Evolutionary conservation across 2,888 invertebrate genomes (phyloP).

Genomic region (Archips xylosteana): DNA sequence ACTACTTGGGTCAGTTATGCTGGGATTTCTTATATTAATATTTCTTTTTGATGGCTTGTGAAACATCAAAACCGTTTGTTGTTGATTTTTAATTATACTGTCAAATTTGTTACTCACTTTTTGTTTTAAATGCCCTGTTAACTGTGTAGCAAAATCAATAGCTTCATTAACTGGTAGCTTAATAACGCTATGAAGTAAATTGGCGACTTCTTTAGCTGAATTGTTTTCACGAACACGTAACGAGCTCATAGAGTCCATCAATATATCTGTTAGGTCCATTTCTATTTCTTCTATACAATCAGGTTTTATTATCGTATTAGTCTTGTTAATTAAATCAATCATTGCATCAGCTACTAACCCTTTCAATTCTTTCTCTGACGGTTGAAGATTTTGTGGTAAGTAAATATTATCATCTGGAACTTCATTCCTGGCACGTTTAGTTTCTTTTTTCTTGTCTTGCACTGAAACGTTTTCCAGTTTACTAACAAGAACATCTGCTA

Average conservation of each 20-base stretch:
- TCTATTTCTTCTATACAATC: slow-evolving; percentile 52
- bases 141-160: slow-evolving; percentile 50
- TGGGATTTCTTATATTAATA: slow-evolving; percentile 5
- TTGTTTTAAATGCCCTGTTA: slow-evolving; percentile 49
- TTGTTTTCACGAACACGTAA: slow-evolving; percentile 49
- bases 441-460: slow-evolving; percentile 9
- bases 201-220: slow-evolving; percentile 52
- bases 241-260: slow-evolving; percentile 55
- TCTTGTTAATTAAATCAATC: slow-evolving; percentile 50
- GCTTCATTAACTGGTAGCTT: slow-evolving; percentile 54
- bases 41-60: slow-evolving; percentile 46
- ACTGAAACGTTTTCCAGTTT: slow-evolving; percentile 44
- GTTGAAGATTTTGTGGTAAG: slow-evolving; percentile 42
- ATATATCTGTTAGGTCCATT: slow-evolving; percentile 56
- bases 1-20: slow-evolving; percentile 8
- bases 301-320: slow-evolving; percentile 46
- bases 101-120: slow-evolving; percentile 44
- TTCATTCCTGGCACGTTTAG: not conserved
- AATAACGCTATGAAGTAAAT: slow-evolving; percentile 51
- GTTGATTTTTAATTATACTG: slow-evolving; percentile 28
- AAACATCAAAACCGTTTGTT: slow-evolving; percentile 55
- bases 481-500: slow-evolving; percentile 55
- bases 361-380: slow-evolving; percentile 56
- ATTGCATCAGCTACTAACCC: slow-evolving; percentile 54
- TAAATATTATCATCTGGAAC: not conserved